Base-by-base conservation (phyloP, 30 jellyfish, hydroid and myxozoan genomes). In the Nemopilema nomurai region DNA sequence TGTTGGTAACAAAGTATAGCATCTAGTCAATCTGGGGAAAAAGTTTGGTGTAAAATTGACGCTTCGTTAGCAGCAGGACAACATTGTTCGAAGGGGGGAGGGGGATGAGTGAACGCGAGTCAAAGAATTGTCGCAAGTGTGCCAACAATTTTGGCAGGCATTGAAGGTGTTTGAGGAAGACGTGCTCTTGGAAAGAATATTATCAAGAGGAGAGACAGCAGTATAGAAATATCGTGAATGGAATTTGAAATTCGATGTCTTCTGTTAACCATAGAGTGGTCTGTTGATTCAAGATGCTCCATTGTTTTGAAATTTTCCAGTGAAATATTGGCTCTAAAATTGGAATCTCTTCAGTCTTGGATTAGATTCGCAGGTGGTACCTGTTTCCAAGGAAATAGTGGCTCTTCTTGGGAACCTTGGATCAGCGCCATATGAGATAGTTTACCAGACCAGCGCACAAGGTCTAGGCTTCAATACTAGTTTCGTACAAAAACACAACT, bases 401-500 rank as follows among this genome's bases (percentile, higher is more conserved):
- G 26, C 71, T 63, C 49, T 77, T 21, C 87, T 96, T 28, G 82
- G 89, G 30, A 71, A 81, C 27, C 77, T 68, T n/a, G 98, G 98
- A 1, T 51, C 30, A 28, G 98, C 97, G 30, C 92, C 89, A 9
- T 93, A 82, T 86, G 97, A 87, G 84, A 19, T 88, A 17, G 76
- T 82, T 4, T 93, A 82, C 80, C 74, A 83, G 31, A 89, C 74
- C 16, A 72, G 79, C 50, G 93, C 95, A 3, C 96, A 90, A 23
- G 90, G 73, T 1, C 84, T 93, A 31, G 98, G 98, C 7, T 93
- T 82, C 71, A 49, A 85, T 62, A 93, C 98, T 8, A 81, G 89
- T 4, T 89, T 93, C 57, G 88, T 93, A 0, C 86, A 87, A 70
- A 73, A 83, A 62, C 69, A 82, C 23, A 75, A 67, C 30, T 1